Conservation (phyloP, 2,113 vertebrate genomes). For the Oreochromis spilurus region DNA sequence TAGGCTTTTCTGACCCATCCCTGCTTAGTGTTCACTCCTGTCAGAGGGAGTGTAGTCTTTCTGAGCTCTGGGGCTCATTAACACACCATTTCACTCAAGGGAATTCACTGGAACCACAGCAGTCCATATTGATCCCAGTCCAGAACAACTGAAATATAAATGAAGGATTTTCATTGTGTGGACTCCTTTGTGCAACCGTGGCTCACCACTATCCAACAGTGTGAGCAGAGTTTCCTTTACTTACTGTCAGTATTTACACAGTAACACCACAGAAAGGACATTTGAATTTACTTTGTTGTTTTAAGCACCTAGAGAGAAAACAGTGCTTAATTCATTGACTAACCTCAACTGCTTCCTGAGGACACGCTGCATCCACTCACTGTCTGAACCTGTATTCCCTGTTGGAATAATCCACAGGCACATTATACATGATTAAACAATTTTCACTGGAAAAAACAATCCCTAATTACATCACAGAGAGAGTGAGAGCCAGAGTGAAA, state of each 20-base stretch:
- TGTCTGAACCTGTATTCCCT: not conserved
- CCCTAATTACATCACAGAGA: not conserved
- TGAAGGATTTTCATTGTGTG: constrained; percentile 25
- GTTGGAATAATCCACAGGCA: not conserved
- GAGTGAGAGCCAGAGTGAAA: not conserved
- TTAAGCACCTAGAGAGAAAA: not conserved
- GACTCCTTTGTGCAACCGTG: not conserved
- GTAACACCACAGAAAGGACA: not conserved
- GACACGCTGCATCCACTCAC: not conserved
- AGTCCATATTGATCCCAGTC: constrained; percentile 40
- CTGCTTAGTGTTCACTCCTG: not conserved
- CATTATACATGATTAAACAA: not conserved
- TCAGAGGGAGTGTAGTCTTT: not conserved
- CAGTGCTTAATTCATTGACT: not conserved
- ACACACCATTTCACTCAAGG: constrained; percentile 18
- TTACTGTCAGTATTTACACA: not conserved
- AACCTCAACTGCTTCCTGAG: not conserved
- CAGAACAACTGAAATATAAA: constrained; percentile 51
- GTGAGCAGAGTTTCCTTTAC: not conserved
- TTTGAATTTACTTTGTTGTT: not conserved
- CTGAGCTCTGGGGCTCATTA: constrained; percentile 36
- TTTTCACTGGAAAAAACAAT: not conserved
- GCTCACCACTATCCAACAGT: not conserved
- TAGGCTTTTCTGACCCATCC: not conserved
- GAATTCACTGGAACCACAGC: constrained; percentile 33